Evolutionary conservation across 2,888 invertebrate species (phyloP), one percentile per base, ranked within the genome.

Genomic region (Elmis aenea): DNA sequence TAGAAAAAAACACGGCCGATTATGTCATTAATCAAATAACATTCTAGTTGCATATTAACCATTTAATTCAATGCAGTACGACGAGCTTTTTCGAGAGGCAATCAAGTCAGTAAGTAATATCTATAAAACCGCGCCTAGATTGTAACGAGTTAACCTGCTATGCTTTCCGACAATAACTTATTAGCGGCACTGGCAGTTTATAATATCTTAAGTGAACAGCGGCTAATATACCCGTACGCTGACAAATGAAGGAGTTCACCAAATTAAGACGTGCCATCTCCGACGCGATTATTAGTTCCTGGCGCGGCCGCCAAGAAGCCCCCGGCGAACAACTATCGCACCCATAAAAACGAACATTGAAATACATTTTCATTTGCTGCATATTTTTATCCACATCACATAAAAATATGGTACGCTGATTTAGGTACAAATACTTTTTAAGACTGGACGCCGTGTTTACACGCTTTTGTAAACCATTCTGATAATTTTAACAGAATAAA

Each of bases 241-340:
- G 48, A 49, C 48, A 49, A 49, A 49, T 49, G 42, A 41, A 42
- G 28, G 38, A 28, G 31, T 30, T 33, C 33, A 44, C 42, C 44
- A 49, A 49, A 49, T 49, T 49, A 49, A 49, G 46, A 49, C 44
- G 41, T 46, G 42, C 42, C 41, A 35, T 24, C 15, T 27, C 33
- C 23, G 29, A 25, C 33, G 22, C 33, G n/a, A n/a, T n/a, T n/a
- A n/a, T n/a, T n/a, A n/a, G n/a, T n/a, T n/a, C n/a, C n/a, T n/a
- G n/a, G n/a, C n/a, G n/a, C n/a, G n/a, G n/a, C n/a, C n/a, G n/a
- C n/a, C n/a, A n/a, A n/a, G n/a, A n/a, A n/a, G n/a, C n/a, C n/a
- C n/a, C n/a, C n/a, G n/a, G n/a, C n/a, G n/a, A n/a, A n/a, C n/a
- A n/a, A n/a, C n/a, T n/a, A n/a, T n/a, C n/a, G n/a, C n/a, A n/a